A percentile compares a stretch with the other conserved stretches of the same genome.
Conservation (phyloP, 2,797 vertebrate genomes). For the Coluber constrictor region DNA sequence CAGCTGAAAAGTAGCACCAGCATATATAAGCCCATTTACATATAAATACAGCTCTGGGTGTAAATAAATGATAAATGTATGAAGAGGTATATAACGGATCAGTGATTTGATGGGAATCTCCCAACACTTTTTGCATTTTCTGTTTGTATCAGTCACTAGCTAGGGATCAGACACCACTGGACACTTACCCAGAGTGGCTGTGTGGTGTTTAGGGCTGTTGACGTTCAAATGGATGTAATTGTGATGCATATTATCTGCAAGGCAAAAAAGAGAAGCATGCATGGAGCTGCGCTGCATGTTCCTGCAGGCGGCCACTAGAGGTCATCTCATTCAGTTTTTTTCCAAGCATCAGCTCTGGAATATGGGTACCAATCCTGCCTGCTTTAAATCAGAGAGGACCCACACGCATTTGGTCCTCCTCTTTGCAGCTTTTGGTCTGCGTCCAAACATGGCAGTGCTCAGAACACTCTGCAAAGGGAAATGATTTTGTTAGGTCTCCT, state of each 20-base stretch:
- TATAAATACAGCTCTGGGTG: not conserved
- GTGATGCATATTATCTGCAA: conserved; percentile 88
- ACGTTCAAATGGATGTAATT: conserved; percentile 85
- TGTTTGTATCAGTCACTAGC: not conserved
- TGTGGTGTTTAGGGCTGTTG: conserved; percentile 86
- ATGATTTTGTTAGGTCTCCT: not conserved
- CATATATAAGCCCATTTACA: not conserved
- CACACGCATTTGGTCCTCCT: not conserved
- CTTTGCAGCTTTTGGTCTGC: not conserved
- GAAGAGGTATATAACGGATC: not conserved
- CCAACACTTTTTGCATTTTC: not conserved
- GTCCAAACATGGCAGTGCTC: not conserved
- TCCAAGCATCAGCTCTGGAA: not conserved
- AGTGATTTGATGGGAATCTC: not conserved
- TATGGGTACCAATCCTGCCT: not conserved
- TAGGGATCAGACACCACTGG: conserved; percentile 16
- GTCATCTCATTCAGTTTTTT: not conserved
- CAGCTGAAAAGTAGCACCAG: not conserved
- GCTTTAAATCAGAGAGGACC: not conserved
- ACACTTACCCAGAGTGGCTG: conserved; percentile 78
- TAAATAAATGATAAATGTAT: not conserved
- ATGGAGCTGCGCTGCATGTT: not conserved
- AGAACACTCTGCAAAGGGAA: not conserved
- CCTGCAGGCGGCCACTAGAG: not conserved
- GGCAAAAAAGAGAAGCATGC: conserved; percentile 46